These are phyloP conservation scores for Neosalanx taihuensis DNA, from an alignment of 2,797 vertebrate genomes.

Conservation along the genomic window DNA sequence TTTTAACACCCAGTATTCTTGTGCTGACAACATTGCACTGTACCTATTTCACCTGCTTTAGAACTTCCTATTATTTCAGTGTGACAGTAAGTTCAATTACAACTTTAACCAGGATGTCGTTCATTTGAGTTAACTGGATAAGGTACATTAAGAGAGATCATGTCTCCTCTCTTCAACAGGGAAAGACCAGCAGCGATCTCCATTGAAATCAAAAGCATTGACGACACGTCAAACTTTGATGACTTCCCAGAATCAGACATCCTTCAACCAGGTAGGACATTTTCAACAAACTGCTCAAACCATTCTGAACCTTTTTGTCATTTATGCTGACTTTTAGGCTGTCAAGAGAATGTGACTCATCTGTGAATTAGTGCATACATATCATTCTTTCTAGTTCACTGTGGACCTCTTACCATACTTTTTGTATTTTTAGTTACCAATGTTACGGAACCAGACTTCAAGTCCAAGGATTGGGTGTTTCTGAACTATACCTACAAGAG, in stretches of 20 bases:
- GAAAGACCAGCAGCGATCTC: slow-evolving; percentile 95
- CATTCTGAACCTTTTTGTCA: background rate
- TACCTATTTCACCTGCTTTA: too few relatives aligned
- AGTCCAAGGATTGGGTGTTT: slow-evolving; percentile 99
- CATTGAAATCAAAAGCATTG: slow-evolving; percentile 96
- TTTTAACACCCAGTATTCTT: too few relatives aligned
- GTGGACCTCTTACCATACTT: background rate
- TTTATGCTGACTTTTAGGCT: background rate
- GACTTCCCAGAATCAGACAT: slow-evolving; percentile 98
- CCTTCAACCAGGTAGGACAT: slow-evolving; percentile 85
- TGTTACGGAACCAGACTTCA: slow-evolving; percentile 92
- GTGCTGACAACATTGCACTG: too few relatives aligned
- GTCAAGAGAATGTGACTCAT: background rate
- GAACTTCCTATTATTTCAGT: too few relatives aligned
- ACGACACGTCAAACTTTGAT: slow-evolving; percentile 97
- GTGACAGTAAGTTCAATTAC: too few relatives aligned
- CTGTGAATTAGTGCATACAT: background rate
- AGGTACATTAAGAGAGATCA: background rate
- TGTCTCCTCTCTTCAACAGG: slow-evolving; percentile 59
- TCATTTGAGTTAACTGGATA: background rate
- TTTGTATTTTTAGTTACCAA: slow-evolving; percentile 81
- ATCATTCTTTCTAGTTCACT: background rate
- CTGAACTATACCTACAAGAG: slow-evolving; percentile 99
- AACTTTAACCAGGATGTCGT: too few relatives aligned
- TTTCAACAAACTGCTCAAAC: background rate